These are phyloP conservation scores for Watersipora subatra DNA, from an alignment of 1,140 invertebrate genomes.

Conservation along the genomic window DNA sequence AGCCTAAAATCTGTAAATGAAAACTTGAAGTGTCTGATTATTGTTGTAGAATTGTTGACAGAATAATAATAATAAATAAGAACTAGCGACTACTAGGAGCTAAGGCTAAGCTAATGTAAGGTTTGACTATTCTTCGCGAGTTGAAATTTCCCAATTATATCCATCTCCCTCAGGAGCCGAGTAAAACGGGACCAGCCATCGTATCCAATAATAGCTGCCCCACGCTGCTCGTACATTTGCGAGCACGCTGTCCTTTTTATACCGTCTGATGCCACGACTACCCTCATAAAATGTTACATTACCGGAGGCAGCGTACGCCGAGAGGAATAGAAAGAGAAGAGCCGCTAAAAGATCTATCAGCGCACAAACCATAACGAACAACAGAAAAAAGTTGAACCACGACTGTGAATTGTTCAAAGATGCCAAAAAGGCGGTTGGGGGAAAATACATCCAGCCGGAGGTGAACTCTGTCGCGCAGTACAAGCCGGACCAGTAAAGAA, in stretches of 20 bases:
- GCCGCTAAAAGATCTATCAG: not conserved
- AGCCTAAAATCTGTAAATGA: no score
- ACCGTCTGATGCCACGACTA: not conserved
- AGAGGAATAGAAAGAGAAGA: not conserved
- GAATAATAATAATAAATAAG: no score
- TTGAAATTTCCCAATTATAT: no score
- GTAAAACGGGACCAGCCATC: not conserved
- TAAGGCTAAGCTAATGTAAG: no score
- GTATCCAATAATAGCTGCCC: not conserved
- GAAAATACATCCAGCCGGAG: slow-evolving; percentile 7
- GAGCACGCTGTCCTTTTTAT: not conserved
- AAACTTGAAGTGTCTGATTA: no score
- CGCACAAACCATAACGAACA: not conserved
- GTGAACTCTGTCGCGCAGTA: slow-evolving; percentile 17
- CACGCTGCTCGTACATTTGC: not conserved
- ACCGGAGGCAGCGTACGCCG: not conserved
- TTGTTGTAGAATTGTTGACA: no score
- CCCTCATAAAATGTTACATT: not conserved
- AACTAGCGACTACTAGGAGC: no score
- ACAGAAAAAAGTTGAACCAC: not conserved
- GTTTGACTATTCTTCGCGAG: no score
- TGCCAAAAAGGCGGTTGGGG: slow-evolving; percentile 3
- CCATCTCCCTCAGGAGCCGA: not conserved
- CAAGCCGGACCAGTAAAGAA: slow-evolving; percentile 15
- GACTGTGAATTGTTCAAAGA: not conserved